Base-by-base conservation (phyloP, 2,888 invertebrate genomes). In the Acanthosepion pharaonis region DNA sequence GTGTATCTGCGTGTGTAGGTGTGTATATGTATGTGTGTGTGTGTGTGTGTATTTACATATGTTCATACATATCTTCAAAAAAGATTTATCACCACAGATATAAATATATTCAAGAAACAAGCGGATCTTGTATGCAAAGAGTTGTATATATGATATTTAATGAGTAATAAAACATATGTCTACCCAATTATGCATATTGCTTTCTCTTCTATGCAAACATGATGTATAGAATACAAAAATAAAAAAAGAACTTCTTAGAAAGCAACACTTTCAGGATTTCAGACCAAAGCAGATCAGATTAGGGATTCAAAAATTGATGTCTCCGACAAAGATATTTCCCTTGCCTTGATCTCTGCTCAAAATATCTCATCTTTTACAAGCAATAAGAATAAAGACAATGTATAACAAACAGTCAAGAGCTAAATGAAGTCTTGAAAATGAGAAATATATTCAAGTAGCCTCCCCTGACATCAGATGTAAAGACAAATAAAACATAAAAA, bases 351-450 rank as follows among this genome's bases (percentile, higher is more conserved):
- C n/a, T 78, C n/a, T 11, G n/a, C 78, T 78, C 6, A 23, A 78
- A 78, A 78, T 78, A 78, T 78, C n/a, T 78, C 64, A 64, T 64
- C 64, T 78, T 59, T 59, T 78, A n/a, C n/a, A 78, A 78, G 33
- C n/a, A n/a, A 78, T 33, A 33, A 25, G 42, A n/a, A 78, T 78
- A 78, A 78, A 59, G 5, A 78, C 23, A n/a, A 78, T n/a, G n/a
- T 23, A 78, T 5, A 78, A 78, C 15, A 33, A 78, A 78, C 8
- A 78, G n/a, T 9, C 11, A 18, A n/a, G n/a, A 78, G 18, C 9
- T 11, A 78, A 78, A 78, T n/a, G 23, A 78, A 78, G 78, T n/a
- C 33, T 78, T n/a, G 8, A 78, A 78, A n/a, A 78, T 78, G 78
- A 78, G 9, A n/a, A 78, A 78, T n/a, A 78, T 78, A 78, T 78